Base-by-base conservation (phyloP, 2,113 vertebrate species). In the Drymodes brunneopygia region DNA sequence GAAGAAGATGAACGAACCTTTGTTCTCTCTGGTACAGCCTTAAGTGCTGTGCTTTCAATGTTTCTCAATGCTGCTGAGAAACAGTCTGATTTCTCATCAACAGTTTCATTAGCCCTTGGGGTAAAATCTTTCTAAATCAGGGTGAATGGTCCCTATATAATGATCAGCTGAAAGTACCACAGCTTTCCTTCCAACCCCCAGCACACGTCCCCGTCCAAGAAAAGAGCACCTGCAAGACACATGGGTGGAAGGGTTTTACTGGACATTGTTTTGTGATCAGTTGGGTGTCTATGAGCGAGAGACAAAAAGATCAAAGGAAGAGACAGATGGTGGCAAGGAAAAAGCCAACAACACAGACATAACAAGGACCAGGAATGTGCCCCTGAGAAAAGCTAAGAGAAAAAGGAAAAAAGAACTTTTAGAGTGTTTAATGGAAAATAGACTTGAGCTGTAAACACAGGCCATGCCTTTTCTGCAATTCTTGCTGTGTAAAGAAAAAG, bases 221-320 rank as follows among this genome's bases (percentile, higher is more conserved):
- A 29, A 42, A 54, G 51, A 88, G 80, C 91, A 94, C 91, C 86
- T 96, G 95, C 82, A 78, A 78, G 80, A 83, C 94, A 94, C 80
- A 90, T 94, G 95, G 67, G 54, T 88, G 71, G 42, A 86, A 92
- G 47, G 21, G 38, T 54, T 93, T 81, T 80, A 70, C 51, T 86
- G 75, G 56, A 53, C 75, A 83, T 90, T 95, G 91, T 95, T 90
- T 92, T 92, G 79, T 70, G 86, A 86, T 78, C 92, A 51, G 92
- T 56, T 88, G 96, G 95, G 64, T 88, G 82, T 83, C 91, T 88
- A 22, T 58, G 54, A 81, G 51, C 92, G 38, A 79, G 18, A 90
- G 23, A 82, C 66, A 86, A 86, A 97, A 79, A 94, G 86, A 96
- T 96, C 91, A 97, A 95, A 96, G 44, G 86, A 85, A 79, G 51